These are phyloP conservation scores for Amblyornis subalaris DNA, from an alignment of 2,113 vertebrate species.

Conservation along the genomic window DNA sequence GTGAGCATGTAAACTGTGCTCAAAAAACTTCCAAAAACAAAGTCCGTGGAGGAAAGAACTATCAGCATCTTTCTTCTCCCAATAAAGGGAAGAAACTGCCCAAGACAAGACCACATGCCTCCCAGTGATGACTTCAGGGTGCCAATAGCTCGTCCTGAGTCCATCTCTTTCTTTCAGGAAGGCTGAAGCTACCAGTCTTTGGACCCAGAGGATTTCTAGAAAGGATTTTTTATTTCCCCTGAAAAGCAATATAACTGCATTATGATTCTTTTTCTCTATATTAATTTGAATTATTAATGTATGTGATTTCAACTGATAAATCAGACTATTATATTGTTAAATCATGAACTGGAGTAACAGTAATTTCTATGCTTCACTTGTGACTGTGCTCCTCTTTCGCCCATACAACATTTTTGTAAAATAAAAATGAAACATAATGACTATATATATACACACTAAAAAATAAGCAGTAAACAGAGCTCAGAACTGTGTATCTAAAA, in stretches of 20 bases:
- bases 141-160: not conserved
- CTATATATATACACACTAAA: not conserved
- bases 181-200: not conserved
- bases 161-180: not conserved
- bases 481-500: not conserved
- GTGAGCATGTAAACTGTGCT: rapidly evolving
- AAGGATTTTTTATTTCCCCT: not conserved
- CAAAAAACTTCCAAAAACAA: not conserved
- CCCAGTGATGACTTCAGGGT: not conserved
- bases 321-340: not conserved
- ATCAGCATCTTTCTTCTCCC: not conserved
- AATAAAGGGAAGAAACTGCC: not conserved
- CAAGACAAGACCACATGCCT: rapidly evolving
- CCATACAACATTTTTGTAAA: not conserved
- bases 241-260: not conserved
- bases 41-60: not conserved
- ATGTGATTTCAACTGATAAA: not conserved
- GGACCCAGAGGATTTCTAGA: not conserved
- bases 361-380: not conserved
- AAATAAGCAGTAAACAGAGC: not conserved
- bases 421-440: not conserved
- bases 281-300: not conserved
- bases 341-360: not conserved
- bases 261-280: not conserved
- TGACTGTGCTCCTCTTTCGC: not conserved